Base-by-base conservation (phyloP, 64 coral and sea anemone species). In the Montipora capricornis region DNA sequence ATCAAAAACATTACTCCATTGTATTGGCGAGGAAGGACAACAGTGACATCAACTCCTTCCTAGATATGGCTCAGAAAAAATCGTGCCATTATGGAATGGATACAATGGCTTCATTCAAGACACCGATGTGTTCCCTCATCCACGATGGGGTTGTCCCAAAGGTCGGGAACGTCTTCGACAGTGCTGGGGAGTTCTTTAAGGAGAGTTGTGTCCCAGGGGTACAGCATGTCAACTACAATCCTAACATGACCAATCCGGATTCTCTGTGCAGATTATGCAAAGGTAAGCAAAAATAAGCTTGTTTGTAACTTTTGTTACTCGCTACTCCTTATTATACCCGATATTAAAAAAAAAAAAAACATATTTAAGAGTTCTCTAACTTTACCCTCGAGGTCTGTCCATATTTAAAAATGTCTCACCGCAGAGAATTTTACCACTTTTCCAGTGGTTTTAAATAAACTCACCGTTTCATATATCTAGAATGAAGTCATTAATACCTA, bases 51-150 rank as follows among this genome's bases (percentile, higher is more conserved):
- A 49, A 55, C 2, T 55, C 19, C 9, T 90, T 84, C 37, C 5
- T 4, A 19, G 93, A 95, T 69, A 49, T 95, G 47, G 4, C 2
- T 11, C 59, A 57, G 58, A 69, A 59, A 22, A 86, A 47, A 87
- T 95, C 93, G 0, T 95, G 93, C n/a, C 93, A 95, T 26, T 70
- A 74, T 19, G 93, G 89, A 8, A 61, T 95, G 11, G 52, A 89
- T 55, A 85, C 61, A 6, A 75, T 49, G 26, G 93, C 93, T 22
- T 51, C 77, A 17, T 95, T 95, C 80, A 95, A 95, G 11, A 67
- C 89, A 45, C 93, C 93, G 3, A 78, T 95, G 47, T 95, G 93
- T 47, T 95, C 93, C 4, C 88, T 95, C 4, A 95, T 95, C 58
- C 0, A 90, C 4, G 55, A 85, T 16, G 53, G 16, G 3, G 45